Evolutionary conservation across 1,140 invertebrate genomes (phyloP).

Genomic region (Bombus pyrosoma): DNA sequence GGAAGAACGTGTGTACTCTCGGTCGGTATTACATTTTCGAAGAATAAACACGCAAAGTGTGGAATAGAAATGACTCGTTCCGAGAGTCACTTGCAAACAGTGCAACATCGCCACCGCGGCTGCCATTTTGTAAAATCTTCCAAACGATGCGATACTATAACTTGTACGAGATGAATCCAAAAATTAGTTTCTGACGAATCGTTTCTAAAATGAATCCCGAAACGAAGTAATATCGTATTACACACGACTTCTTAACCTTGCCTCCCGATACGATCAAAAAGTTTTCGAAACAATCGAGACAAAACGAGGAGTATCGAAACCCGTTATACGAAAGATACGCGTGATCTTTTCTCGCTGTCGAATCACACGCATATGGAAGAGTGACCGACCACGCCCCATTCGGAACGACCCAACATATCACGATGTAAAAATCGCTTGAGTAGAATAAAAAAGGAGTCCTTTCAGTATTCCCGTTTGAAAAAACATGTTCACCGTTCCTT

Average conservation of each 20-base stretch:
- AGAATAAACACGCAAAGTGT: background rate
- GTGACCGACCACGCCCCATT: constrained; percentile 49
- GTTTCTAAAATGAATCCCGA: constrained; percentile 13
- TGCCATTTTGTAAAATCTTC: constrained; percentile 63
- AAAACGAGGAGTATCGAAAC: constrained; percentile 11
- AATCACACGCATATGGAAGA: constrained; percentile 52
- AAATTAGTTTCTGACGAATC: constrained; percentile 5
- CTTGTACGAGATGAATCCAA: constrained; percentile 3
- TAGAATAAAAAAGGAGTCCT: constrained; percentile 1
- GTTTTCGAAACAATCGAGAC: background rate
- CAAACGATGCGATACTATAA: constrained; percentile 37
- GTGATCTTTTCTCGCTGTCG: constrained; percentile 29
- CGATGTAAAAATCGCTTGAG: background rate
- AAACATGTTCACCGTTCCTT: constrained; percentile 37
- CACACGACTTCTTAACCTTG: constrained; percentile 8
- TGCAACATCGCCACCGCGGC: constrained; percentile 12
- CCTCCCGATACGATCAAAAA: constrained; percentile 2
- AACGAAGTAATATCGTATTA: constrained; percentile 4
- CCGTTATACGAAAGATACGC: constrained; percentile 18
- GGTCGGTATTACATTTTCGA: background rate
- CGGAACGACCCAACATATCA: constrained; percentile 24
- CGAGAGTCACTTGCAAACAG: constrained; percentile 3
- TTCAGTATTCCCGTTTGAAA: background rate
- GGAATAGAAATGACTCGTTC: constrained; percentile 19
- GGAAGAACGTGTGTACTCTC: background rate